Conservation (phyloP, 2,113 vertebrate species). For the Pavo muticus region DNA sequence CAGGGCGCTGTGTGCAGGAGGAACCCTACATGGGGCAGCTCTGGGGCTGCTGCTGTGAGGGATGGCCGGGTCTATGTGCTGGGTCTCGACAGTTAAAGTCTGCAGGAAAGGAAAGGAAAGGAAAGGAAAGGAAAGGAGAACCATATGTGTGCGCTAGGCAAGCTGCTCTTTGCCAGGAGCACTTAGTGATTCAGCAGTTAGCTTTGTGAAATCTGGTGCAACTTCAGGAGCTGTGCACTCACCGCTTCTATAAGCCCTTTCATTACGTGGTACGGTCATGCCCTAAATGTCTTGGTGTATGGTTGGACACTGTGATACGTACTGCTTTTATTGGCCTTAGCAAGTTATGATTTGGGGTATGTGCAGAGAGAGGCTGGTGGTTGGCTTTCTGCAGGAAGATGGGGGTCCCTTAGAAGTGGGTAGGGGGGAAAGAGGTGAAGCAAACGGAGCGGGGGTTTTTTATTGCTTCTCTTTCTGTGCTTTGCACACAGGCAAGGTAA, state of each 20-base stretch:
- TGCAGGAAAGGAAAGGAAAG: background rate
- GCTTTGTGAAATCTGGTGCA: background rate
- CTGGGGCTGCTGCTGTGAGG: background rate
- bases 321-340: background rate
- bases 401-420: background rate
- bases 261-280: rapidly evolving
- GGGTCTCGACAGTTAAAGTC: background rate
- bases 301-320: background rate
- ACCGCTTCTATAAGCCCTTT: background rate
- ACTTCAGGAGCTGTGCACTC: background rate
- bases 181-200: background rate
- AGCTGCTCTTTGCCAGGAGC: background rate
- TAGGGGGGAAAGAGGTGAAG: background rate
- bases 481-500: conserved; percentile 16
- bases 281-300: background rate
- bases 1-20: background rate
- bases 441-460: background rate
- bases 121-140: background rate
- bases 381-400: background rate
- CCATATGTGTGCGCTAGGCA: rapidly evolving
- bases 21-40: rapidly evolving
- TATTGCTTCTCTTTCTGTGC: background rate
- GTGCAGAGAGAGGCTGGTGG: background rate
- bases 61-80: rapidly evolving
- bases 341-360: background rate